Evolutionary conservation across 2,797 vertebrate species (phyloP).

Genomic region (Pantherophis vulpinus): DNA sequence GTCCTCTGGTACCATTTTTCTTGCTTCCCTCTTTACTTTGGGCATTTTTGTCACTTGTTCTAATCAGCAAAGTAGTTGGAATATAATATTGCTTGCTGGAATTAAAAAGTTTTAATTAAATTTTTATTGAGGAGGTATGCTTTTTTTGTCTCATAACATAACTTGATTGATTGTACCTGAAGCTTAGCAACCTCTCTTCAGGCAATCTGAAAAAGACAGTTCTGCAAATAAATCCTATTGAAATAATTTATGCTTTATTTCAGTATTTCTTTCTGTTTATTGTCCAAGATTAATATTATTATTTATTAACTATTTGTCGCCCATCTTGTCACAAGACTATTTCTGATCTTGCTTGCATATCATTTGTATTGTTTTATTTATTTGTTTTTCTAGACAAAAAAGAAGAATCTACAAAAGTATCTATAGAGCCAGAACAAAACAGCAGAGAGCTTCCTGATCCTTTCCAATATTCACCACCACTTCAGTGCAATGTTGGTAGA

Average conservation of each 20-base stretch:
- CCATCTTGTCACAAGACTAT: not conserved
- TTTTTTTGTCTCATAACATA: not conserved
- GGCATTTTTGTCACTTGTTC: not conserved
- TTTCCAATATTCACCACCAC: conserved; percentile 65
- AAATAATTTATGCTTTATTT: not conserved
- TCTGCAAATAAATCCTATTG: not conserved
- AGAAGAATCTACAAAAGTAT: conserved; percentile 60
- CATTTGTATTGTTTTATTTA: conserved; percentile 28
- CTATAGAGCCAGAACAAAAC: conserved; percentile 63
- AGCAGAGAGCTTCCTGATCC: conserved; percentile 64
- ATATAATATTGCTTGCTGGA: not conserved
- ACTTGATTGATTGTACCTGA: not conserved
- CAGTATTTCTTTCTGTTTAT: not conserved
- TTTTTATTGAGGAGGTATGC: not conserved
- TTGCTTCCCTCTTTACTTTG: not conserved
- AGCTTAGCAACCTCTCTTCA: not conserved
- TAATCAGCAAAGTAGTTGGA: not conserved
- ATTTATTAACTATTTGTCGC: not conserved
- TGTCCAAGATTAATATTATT: not conserved
- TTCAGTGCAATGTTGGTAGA: conserved; percentile 64
- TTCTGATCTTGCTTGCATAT: conserved; percentile 9
- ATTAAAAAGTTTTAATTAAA: not conserved
- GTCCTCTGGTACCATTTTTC: too few relatives aligned
- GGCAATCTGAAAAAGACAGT: not conserved
- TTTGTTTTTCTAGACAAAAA: conserved; percentile 69